Conservation (phyloP, 1,140 invertebrate genomes). For the Drosophila saltans region DNA sequence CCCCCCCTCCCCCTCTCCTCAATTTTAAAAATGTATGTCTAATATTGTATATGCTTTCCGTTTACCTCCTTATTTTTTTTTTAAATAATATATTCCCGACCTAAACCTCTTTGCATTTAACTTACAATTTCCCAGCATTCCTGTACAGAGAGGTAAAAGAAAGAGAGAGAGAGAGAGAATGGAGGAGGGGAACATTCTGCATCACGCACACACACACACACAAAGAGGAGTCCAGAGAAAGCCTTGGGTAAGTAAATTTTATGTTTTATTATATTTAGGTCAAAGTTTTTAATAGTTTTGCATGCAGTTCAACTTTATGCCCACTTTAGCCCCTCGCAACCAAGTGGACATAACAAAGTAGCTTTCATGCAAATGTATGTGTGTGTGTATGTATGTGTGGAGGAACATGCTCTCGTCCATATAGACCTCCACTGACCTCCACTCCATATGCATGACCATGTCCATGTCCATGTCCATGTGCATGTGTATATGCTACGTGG, state of each 20-base stretch:
- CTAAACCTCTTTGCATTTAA: conserved; percentile 19
- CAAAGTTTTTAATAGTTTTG: conserved; percentile 77
- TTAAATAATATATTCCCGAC: background rate
- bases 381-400: conserved; percentile 2
- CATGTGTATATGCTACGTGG: conserved; percentile 30
- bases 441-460: conserved; percentile 18
- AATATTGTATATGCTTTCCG: background rate
- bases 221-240: conserved; percentile 12
- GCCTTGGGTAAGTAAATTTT: conserved; percentile 59
- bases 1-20: too few relatives aligned
- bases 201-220: conserved; percentile 5
- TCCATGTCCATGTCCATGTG: conserved; percentile 14
- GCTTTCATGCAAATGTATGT: conserved; percentile 33
- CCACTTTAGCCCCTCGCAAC: background rate
- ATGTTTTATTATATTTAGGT: conserved; percentile 77
- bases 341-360: conserved; percentile 27
- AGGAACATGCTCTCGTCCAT: conserved; percentile 13
- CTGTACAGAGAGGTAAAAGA: background rate
- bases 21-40: background rate
- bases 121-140: conserved; percentile 15
- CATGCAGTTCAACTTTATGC: conserved; percentile 54
- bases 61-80: background rate
- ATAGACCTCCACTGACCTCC: conserved; percentile 39
- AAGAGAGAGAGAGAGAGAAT: background rate
- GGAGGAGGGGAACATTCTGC: background rate